Conservation (phyloP, 30 jellyfish, hydroid and myxozoan genomes). For the Aurelia aurita region DNA sequence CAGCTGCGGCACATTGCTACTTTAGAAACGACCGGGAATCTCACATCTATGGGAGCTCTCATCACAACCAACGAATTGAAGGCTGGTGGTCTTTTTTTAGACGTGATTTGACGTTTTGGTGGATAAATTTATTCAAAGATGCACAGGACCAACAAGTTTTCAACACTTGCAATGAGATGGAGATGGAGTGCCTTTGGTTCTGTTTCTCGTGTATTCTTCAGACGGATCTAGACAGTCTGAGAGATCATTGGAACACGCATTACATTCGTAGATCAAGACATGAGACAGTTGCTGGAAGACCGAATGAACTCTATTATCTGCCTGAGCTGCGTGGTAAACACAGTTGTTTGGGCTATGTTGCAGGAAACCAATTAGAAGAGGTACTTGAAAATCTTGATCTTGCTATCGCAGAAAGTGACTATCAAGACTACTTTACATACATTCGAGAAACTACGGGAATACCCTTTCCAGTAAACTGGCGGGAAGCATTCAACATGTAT, state of each 20-base stretch:
- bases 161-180: slow-evolving; percentile 43
- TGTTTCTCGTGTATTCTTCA: slow-evolving; percentile 49
- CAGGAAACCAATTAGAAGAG: no score
- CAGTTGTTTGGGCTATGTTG: no score
- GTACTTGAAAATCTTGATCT: no score
- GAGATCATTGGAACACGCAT: slow-evolving; percentile 72
- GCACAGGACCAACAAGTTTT: slow-evolving; percentile 33
- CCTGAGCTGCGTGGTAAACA: slow-evolving; percentile 53
- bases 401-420: no score
- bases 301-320: slow-evolving; percentile 42
- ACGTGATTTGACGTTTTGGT: slow-evolving; percentile 66
- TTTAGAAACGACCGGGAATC: slow-evolving; percentile 51
- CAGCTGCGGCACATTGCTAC: slow-evolving; percentile 66
- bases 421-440: no score
- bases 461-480: not conserved
- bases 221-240: slow-evolving; percentile 61
- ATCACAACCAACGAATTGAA: slow-evolving; percentile 76
- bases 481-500: slow-evolving; percentile 28
- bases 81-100: slow-evolving; percentile 81
- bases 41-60: slow-evolving; percentile 75
- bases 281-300: slow-evolving; percentile 71
- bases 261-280: slow-evolving; percentile 62
- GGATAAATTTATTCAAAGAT: slow-evolving; percentile 72
- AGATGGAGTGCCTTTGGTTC: slow-evolving; percentile 62
- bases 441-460: no score